Base-by-base conservation (phyloP, 2,888 invertebrate species). In the Reticulitermes lucifugus region DNA sequence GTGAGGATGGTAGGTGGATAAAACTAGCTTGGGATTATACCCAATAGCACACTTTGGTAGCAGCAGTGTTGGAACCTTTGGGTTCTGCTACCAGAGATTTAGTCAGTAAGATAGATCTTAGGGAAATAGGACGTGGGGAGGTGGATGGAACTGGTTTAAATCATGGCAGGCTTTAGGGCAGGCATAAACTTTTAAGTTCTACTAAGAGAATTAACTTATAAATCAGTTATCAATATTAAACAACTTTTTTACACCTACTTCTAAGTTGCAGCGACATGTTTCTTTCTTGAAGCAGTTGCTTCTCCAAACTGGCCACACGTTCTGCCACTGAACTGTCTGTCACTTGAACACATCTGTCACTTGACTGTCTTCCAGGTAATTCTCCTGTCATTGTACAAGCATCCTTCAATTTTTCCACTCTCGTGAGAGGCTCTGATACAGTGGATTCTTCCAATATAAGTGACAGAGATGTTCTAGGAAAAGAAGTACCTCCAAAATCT, bases 251-350 rank as follows among this genome's bases (percentile, higher is more conserved):
- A 46, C 46, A 46, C 46, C 9, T 75, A 59, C 85, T 59, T 81
- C 51, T 82, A 73, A 46, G n/a, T 65, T 85, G 75, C 29, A 55
- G 51, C n/a, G n/a, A 46, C 3, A 1, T 41, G 21, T n/a, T 77
- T 43, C n/a, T 21, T n/a, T 77, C 51, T n/a, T 77, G 21, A 41
- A 46, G n/a, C 7, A 77, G 46, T n/a, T 77, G 51, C 18, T 75
- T 22, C n/a, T 77, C 25, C n/a, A 77, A 46, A 41, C 51, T 73
- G 35, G 29, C 29, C 10, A 71, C n/a, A 29, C 25, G 25, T 18
- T 71, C 71, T n/a, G 14, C 21, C 21, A 18, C 0, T 71, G 71
- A 29, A 43, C 2, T n/a, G n/a, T 75, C 75, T 35, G 14, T 43
- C 1, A 43, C 75, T 43, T 75, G 75, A 18, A 75, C 75, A 35